Conservation (phyloP, 2,888 invertebrate species). For the Acleris emargana region DNA sequence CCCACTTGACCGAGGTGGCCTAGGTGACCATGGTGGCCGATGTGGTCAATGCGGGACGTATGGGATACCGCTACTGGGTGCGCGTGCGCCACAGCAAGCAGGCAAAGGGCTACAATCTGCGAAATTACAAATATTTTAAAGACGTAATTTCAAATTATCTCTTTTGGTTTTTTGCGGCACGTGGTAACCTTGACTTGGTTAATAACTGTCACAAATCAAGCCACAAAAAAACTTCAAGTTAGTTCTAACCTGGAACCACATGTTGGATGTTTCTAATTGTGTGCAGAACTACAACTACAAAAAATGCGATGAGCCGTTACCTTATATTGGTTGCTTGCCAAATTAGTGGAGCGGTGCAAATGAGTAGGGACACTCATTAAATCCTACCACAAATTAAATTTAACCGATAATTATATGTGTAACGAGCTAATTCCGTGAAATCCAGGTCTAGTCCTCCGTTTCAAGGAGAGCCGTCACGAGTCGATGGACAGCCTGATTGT, state of each 20-base stretch:
- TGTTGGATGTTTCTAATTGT: slow-evolving; percentile 54
- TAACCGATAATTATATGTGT: slow-evolving; percentile 19
- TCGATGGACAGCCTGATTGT: slow-evolving; percentile 47
- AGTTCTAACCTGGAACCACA: slow-evolving; percentile 56
- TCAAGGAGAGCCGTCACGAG: slow-evolving; percentile 53
- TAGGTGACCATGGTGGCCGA: slow-evolving; percentile 40
- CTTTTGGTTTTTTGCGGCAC: neutral
- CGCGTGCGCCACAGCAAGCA: slow-evolving; percentile 54
- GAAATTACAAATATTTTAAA: slow-evolving; percentile 2
- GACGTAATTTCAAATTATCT: neutral
- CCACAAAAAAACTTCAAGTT: neutral
- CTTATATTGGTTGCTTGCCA: slow-evolving; percentile 52
- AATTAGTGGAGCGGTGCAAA: slow-evolving; percentile 46
- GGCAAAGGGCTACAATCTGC: slow-evolving; percentile 54
- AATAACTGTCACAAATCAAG: neutral
- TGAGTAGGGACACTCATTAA: slow-evolving; percentile 38
- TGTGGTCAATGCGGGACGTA: slow-evolving; percentile 52
- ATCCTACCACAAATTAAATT: slow-evolving; percentile 16
- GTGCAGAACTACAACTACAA: slow-evolving; percentile 59
- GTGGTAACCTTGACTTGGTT: too few relatives aligned
- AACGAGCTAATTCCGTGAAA: slow-evolving; percentile 52
- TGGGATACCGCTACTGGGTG: slow-evolving; percentile 58
- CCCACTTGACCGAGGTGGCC: slow-evolving; percentile 27
- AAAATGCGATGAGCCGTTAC: slow-evolving; percentile 39
- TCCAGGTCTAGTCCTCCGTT: slow-evolving; percentile 50